These are phyloP conservation scores for Lucinisca nassula DNA, from an alignment of 2,888 invertebrate species.

Conservation along the genomic window DNA sequence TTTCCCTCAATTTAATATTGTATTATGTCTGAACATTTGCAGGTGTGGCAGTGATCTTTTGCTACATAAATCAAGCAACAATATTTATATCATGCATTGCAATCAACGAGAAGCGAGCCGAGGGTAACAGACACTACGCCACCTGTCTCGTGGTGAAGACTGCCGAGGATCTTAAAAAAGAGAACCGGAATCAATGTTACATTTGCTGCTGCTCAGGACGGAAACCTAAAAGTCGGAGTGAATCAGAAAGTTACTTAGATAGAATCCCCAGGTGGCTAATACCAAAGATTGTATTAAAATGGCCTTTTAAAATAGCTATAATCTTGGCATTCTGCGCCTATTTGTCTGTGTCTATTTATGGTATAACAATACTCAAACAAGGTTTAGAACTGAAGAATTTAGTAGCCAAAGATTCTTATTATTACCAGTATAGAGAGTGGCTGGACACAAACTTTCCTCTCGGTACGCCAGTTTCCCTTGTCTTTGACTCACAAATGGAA, in stretches of 20 bases:
- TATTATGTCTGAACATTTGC: constrained; percentile 23
- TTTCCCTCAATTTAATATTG: neutral
- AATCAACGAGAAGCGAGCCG: constrained; percentile 78
- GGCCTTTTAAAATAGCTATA: constrained; percentile 65
- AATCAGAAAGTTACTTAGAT: constrained; percentile 76
- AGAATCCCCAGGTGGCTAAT: constrained; percentile 72
- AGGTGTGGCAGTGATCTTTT: constrained; percentile 83
- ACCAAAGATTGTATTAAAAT: constrained; percentile 66
- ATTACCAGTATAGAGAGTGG: constrained; percentile 61
- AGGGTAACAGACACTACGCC: constrained; percentile 72
- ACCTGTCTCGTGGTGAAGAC: constrained; percentile 68
- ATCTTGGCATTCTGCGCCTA: constrained; percentile 74
- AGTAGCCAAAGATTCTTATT: constrained; percentile 78
- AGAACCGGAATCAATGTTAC: constrained; percentile 46
- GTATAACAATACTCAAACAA: constrained; percentile 74
- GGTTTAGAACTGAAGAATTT: constrained; percentile 78
- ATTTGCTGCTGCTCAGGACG: constrained; percentile 85
- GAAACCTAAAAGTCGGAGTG: constrained; percentile 58
- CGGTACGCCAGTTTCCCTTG: constrained; percentile 51
- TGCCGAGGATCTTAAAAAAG: constrained; percentile 64
- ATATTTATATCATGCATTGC: constrained; percentile 83
- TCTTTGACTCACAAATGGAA: constrained; percentile 25
- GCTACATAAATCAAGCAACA: constrained; percentile 82
- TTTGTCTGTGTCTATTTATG: constrained; percentile 77
- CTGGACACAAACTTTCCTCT: constrained; percentile 60